A percentile compares a stretch with the other conserved stretches of the same genome.
Conservation (phyloP, 2,113 vertebrate genomes). For the Antechinus stuartii region DNA sequence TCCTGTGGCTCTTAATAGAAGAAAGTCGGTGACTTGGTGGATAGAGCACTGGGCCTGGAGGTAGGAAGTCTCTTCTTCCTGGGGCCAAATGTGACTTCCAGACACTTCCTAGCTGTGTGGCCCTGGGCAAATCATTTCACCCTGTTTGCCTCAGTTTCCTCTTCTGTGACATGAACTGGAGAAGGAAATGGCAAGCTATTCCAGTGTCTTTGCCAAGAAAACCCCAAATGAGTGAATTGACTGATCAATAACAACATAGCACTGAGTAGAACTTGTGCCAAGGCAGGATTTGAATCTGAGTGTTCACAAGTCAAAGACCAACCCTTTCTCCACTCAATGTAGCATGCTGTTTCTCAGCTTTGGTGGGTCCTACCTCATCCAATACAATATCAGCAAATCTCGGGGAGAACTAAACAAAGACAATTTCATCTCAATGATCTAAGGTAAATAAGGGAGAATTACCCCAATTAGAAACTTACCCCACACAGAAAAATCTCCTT, state of each 20-base stretch:
- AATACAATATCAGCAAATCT: not conserved
- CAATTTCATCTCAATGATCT: not conserved
- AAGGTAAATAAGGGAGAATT: not conserved
- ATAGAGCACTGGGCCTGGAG: too few species aligned
- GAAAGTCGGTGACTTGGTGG: too few species aligned
- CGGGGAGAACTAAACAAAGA: not conserved
- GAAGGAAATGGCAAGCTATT: not conserved
- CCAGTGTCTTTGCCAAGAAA: not conserved
- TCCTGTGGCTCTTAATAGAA: too few species aligned
- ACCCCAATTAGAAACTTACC: not conserved
- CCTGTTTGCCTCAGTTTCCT: not conserved
- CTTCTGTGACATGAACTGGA: not conserved
- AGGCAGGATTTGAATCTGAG: not conserved
- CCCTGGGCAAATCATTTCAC: not conserved
- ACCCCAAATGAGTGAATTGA: not conserved
- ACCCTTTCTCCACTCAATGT: not conserved
- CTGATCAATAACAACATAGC: not conserved
- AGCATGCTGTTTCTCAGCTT: not conserved
- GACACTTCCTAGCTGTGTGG: too few species aligned
- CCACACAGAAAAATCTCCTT: not conserved
- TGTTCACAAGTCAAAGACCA: not conserved
- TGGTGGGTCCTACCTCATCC: not conserved
- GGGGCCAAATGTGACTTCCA: not conserved
- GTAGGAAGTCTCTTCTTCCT: not conserved
- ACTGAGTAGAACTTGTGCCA: not conserved